Evolutionary conservation across 2,113 vertebrate genomes (phyloP).

Genomic region (Tragelaphus buxtoni): DNA sequence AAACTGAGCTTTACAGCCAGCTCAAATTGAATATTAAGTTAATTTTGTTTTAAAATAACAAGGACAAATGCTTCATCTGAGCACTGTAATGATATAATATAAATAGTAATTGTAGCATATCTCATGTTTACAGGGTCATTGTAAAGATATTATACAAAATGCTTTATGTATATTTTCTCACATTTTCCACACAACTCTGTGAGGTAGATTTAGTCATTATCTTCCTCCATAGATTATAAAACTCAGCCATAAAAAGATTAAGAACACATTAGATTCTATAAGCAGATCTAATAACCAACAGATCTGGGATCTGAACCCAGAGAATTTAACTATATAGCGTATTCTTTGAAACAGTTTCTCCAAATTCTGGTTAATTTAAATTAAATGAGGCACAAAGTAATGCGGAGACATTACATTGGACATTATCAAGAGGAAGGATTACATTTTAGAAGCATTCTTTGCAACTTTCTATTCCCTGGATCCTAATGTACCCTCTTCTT

Average conservation of each 20-base stretch:
- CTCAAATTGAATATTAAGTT: neutral
- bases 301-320: neutral
- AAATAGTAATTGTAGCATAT: neutral
- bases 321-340: neutral
- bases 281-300: neutral
- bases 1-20: neutral
- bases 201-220: neutral
- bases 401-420: neutral
- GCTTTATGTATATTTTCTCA: neutral
- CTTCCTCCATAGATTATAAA: neutral
- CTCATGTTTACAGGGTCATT: neutral
- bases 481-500: neutral
- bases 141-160: neutral
- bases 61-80: neutral
- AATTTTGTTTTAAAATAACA: neutral
- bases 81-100: neutral
- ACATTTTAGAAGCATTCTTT: neutral
- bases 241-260: neutral
- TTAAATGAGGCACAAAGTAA: neutral
- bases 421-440: neutral
- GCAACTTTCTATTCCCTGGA: neutral
- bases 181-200: neutral
- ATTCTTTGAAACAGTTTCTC: neutral
- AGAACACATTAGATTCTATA: neutral
- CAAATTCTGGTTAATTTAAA: neutral